phyloP scores from a whole-genome alignment of 2,888 invertebrate genomes.

The Agrochola lota region DNA sequence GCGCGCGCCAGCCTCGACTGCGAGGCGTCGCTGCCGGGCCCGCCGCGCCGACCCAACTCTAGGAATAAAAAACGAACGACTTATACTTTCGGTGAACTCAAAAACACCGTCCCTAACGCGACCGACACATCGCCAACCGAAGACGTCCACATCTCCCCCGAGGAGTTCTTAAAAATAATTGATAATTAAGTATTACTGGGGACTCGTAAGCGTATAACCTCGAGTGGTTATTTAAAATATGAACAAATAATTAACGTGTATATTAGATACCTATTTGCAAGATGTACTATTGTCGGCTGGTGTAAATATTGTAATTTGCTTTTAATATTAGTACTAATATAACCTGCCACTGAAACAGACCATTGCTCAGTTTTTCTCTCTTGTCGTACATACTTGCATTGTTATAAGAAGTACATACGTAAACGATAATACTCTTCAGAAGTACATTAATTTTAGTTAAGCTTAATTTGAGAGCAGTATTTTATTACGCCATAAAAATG shows the following conservation, averaged over 20 bases:
- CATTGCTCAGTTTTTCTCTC: slow-evolving; percentile 81
- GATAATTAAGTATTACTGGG: slow-evolving; percentile 78
- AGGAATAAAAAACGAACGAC: slow-evolving; percentile 73
- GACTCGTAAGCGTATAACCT: slow-evolving; percentile 64
- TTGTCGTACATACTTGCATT: slow-evolving; percentile 39
- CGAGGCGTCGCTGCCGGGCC: slow-evolving; percentile 74
- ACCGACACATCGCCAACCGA: slow-evolving; percentile 72
- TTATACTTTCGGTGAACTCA: slow-evolving; percentile 88
- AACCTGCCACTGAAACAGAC: slow-evolving; percentile 89
- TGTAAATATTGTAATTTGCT: slow-evolving; percentile 90
- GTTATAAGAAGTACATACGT: slow-evolving; percentile 34
- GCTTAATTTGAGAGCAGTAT: slow-evolving; percentile 27
- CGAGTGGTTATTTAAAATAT: slow-evolving; percentile 71
- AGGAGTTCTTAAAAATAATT: slow-evolving; percentile 85
- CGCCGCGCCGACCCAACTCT: slow-evolving; percentile 58
- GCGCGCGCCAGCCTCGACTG: slow-evolving; percentile 81
- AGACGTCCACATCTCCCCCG: slow-evolving; percentile 80
- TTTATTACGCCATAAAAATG: slow-evolving; percentile 27
- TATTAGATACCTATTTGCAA: slow-evolving; percentile 78
- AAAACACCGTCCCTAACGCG: slow-evolving; percentile 85
- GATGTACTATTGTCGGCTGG: slow-evolving; percentile 79
- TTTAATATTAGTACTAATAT: slow-evolving; percentile 84
- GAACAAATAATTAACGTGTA: slow-evolving; percentile 82
- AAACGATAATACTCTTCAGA: slow-evolving; percentile 40
- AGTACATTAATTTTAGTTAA: slow-evolving; percentile 45